Evolutionary conservation across 2,113 vertebrate species (phyloP), one percentile per base, ranked within the genome.

Genomic region (Coptodon rendalli): DNA sequence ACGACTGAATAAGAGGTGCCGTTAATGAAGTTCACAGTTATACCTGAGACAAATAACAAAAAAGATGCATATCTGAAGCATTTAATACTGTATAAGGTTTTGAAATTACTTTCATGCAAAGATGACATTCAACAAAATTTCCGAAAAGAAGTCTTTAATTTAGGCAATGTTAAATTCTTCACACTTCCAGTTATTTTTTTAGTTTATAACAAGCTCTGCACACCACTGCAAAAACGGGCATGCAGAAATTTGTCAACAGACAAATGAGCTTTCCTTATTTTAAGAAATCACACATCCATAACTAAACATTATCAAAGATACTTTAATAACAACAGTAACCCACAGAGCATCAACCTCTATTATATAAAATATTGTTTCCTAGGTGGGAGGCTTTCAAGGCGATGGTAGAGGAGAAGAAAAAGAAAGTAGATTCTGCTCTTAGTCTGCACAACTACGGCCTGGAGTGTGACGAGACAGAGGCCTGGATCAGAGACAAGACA

Each of bases 401-500:
- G 13, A 96, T 98, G 97, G 98, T 97, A 52, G 96, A 97, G 0
- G 89, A 97, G 29, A 97, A 97, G 79, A 97, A 95, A 91, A 94
- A 79, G 84, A 97, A 95, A 0, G 97, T 98, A 90, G 97, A 97
- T 92, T 98, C 97, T 0, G 97, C 97, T 0, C 96, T 98, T 34
- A 97, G 97, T 43, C 95, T 99, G 17, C 96, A 98, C 94, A 99
- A 98, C 94, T 99, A 98, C 80, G 96, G 96, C 0, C 90, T 99
- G 94, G 99, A 99, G 86, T 97, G 98, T 10, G 97, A 98, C 81
- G 99, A 99, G 95, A 99, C 97, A 0, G 95, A 95, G 81, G 91
- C 97, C 83, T 99, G 98, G 99, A 98, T 99, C 89, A 82, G 61
- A 80, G 96, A 98, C 91, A 99, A 99, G 95, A 97, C 97, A 1